These are phyloP conservation scores for Bombus superbus DNA, from an alignment of 1,140 invertebrate genomes.

Conservation along the genomic window DNA sequence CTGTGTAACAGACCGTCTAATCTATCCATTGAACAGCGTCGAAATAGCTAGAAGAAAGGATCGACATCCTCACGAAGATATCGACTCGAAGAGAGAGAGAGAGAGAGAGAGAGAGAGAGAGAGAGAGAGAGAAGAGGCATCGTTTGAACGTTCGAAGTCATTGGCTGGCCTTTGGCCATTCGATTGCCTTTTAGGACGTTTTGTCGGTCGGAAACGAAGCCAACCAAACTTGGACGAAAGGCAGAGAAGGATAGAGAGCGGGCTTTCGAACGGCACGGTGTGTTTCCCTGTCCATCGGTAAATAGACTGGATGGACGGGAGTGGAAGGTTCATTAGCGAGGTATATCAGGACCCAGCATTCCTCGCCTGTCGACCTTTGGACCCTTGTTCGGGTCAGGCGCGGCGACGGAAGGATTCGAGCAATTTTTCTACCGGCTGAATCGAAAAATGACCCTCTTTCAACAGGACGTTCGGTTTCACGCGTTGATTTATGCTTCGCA, in stretches of 20 bases:
- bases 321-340: constrained; percentile 78
- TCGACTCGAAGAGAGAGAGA: neutral
- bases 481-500: neutral
- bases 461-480: neutral
- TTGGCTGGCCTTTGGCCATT: constrained; percentile 36
- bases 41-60: neutral
- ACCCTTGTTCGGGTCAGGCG: constrained; percentile 75
- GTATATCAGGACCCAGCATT: constrained; percentile 77
- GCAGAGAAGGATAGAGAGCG: neutral
- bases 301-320: constrained; percentile 59
- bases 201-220: constrained; percentile 44
- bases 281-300: constrained; percentile 50
- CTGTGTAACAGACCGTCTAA: neutral
- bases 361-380: constrained; percentile 77
- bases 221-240: neutral
- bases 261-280: constrained; percentile 33
- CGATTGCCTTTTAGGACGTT: constrained; percentile 26
- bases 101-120: neutral
- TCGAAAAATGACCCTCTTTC: constrained; percentile 33
- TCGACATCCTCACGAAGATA: neutral
- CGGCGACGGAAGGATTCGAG: constrained; percentile 66
- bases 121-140: neutral
- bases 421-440: constrained; percentile 73
- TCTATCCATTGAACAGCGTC: too few species aligned
- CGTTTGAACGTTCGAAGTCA: constrained; percentile 35